phyloP scores from a whole-genome alignment of 37 sponge, comb jelly and placozoan species.

The Oopsacas minuta region DNA sequence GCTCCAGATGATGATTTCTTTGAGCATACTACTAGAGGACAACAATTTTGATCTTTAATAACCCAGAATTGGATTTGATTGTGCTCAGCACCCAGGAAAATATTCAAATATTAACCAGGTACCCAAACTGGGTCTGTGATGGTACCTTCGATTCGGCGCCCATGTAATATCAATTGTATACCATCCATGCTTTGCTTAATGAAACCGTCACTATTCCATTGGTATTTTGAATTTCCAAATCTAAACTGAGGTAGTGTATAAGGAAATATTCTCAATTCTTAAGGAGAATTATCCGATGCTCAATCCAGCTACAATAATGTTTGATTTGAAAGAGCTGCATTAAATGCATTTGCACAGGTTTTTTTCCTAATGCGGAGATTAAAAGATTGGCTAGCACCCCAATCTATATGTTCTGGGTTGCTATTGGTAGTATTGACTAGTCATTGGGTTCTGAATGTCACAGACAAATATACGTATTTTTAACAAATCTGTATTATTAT shows the following conservation, averaged over 20 bases:
- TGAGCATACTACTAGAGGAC: too few relatives aligned
- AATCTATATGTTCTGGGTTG: too few relatives aligned
- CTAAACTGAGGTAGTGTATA: neutral
- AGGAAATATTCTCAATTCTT: neutral
- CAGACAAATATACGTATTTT: too few relatives aligned
- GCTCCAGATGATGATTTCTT: too few relatives aligned
- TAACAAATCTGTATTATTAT: too few relatives aligned
- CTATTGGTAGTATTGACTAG: too few relatives aligned
- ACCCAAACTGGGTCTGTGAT: neutral
- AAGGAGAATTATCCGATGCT: neutral
- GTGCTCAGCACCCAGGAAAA: neutral
- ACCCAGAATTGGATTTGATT: too few relatives aligned
- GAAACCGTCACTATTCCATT: neutral
- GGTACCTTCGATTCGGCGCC: neutral
- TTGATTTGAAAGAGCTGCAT: neutral
- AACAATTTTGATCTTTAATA: too few relatives aligned
- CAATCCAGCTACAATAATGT: neutral
- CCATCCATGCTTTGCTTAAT: neutral
- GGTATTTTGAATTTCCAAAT: neutral
- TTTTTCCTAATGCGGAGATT: neutral
- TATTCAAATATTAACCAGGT: neutral
- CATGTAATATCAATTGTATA: neutral
- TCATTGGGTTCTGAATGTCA: too few relatives aligned
- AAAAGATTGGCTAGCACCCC: too few relatives aligned
- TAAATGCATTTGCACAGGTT: neutral